These are phyloP conservation scores for Nycticryphes semicollaris DNA, from an alignment of 2,113 vertebrate species.

Conservation along the genomic window DNA sequence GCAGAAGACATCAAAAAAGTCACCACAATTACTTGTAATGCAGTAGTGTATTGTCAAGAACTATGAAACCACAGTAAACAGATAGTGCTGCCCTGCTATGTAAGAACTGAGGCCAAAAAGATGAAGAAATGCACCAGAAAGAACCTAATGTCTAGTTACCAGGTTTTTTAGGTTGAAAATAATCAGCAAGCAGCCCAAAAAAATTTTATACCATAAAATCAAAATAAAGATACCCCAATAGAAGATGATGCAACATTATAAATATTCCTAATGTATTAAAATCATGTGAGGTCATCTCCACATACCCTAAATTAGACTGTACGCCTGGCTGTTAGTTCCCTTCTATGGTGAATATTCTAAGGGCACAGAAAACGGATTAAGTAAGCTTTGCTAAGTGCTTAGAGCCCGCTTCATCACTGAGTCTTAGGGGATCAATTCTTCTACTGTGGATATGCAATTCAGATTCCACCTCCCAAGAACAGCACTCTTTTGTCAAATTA, in stretches of 20 bases:
- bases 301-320: background rate
- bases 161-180: background rate
- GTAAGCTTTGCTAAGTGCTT: background rate
- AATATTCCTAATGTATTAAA: background rate
- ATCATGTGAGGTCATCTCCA: background rate
- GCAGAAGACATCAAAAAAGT: background rate
- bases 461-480: background rate
- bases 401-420: background rate
- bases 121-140: background rate
- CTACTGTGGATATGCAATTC: background rate
- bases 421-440: background rate
- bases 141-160: background rate
- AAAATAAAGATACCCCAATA: background rate
- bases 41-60: background rate
- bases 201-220: background rate
- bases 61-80: background rate
- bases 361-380: constrained; percentile 6
- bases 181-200: background rate
- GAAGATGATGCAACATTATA: background rate
- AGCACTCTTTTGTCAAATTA: constrained; percentile 13
- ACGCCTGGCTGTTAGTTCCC: background rate
- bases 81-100: background rate
- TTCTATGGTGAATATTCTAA: background rate
- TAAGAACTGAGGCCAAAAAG: background rate
- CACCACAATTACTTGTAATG: background rate